These are phyloP conservation scores for Aplysina aerophoba DNA, from an alignment of 37 sponge, comb jelly and placozoan species.

Conservation along the genomic window DNA sequence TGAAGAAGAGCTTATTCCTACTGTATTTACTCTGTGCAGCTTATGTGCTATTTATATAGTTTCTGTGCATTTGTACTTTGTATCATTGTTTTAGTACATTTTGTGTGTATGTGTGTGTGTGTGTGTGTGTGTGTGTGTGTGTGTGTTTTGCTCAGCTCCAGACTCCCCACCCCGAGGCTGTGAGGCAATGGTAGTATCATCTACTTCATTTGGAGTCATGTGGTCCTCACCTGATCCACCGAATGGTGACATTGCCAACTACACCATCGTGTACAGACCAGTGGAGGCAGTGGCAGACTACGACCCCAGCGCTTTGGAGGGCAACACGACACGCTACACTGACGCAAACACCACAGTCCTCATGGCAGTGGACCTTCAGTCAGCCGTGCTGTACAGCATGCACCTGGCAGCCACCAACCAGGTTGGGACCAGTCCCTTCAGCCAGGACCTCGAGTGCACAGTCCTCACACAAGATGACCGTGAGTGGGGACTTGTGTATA, in stretches of 20 bases:
- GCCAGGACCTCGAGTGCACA: too few relatives aligned
- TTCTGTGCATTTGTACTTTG: too few relatives aligned
- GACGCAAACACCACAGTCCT: not conserved
- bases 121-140: slow-evolving; percentile 46
- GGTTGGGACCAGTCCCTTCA: not conserved
- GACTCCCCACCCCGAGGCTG: slow-evolving; percentile 25
- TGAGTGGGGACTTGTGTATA: too few relatives aligned
- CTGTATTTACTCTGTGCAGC: not conserved
- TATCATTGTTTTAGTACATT: too few relatives aligned
- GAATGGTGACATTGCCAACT: slow-evolving; percentile 43
- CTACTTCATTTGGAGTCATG: slow-evolving; percentile 22
- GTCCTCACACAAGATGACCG: too few relatives aligned
- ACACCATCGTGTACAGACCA: slow-evolving; percentile 37
- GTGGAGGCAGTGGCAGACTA: slow-evolving; percentile 5
- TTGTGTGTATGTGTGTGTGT: slow-evolving; percentile 45
- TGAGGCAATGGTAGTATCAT: not conserved
- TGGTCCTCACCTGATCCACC: slow-evolving; percentile 37
- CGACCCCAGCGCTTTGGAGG: not conserved
- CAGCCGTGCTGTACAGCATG: slow-evolving; percentile 33
- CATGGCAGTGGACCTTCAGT: slow-evolving; percentile 1
- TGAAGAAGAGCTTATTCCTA: slow-evolving; percentile 5
- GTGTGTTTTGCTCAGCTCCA: slow-evolving; percentile 32
- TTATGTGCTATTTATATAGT: too few relatives aligned
- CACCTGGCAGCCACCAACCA: slow-evolving; percentile 31
- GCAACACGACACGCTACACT: slow-evolving; percentile 8